Conservation (phyloP, 2,888 invertebrate species). For the Brachypterus glaber region DNA sequence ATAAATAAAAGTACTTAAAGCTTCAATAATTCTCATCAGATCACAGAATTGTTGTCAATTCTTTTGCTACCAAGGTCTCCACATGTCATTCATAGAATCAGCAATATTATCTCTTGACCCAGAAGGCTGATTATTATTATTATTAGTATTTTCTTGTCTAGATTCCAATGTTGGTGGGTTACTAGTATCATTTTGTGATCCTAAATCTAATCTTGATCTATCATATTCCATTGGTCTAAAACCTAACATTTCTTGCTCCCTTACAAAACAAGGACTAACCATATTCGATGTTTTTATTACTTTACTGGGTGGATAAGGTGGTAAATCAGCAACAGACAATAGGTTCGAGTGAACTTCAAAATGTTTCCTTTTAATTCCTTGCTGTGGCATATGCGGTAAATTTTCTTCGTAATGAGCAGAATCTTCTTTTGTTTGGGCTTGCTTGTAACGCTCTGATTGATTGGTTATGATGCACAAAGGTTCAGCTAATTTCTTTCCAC, state of each 20-base stretch:
- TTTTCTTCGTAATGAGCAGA: conserved; percentile 35
- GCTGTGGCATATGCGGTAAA: conserved; percentile 18
- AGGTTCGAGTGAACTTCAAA: conserved; percentile 22
- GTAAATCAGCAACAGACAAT: conserved; percentile 22
- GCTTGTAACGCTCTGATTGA: conserved; percentile 34
- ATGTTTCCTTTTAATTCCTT: conserved; percentile 31
- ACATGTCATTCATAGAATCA: too few relatives aligned
- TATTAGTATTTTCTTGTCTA: too few relatives aligned
- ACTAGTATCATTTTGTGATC: too few relatives aligned
- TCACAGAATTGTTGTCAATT: too few relatives aligned
- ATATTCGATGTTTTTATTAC: conserved; percentile 22
- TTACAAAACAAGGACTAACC: background rate
- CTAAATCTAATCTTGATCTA: too few relatives aligned
- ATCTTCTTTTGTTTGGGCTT: conserved; percentile 35
- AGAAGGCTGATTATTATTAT: too few relatives aligned
- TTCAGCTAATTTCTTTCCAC: conserved; percentile 30
- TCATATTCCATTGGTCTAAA: too few relatives aligned
- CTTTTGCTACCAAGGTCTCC: too few relatives aligned
- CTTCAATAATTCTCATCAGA: too few relatives aligned
- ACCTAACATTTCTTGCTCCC: conserved; percentile 1
- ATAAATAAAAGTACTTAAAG: too few relatives aligned
- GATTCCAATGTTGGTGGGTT: too few relatives aligned
- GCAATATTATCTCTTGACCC: too few relatives aligned
- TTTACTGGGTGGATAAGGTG: conserved; percentile 22
- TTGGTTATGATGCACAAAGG: conserved; percentile 38